Conservation (phyloP, 2,113 vertebrate species). For the Triplophysa siluroides region DNA sequence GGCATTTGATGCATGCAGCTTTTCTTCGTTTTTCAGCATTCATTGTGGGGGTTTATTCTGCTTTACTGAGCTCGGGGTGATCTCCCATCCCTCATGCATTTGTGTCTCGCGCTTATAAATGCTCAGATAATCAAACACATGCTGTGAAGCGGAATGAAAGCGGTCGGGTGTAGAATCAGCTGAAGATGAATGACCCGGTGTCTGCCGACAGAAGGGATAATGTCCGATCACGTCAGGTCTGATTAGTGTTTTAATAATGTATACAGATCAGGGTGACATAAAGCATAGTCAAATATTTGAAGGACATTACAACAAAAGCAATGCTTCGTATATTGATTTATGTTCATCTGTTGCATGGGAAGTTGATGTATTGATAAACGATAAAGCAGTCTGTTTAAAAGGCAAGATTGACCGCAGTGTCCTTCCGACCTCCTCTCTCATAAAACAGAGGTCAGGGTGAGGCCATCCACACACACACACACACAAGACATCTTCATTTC, state of each 20-base stretch:
- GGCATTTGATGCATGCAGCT: no score
- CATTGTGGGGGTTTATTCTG: neutral
- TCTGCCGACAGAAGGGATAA: neutral
- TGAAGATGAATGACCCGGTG: neutral
- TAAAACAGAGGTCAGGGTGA: constrained; percentile 38
- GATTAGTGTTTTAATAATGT: constrained; percentile 26
- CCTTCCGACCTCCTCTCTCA: neutral
- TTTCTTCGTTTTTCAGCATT: neutral
- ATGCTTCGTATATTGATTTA: neutral
- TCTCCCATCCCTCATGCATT: neutral
- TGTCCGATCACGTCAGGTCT: constrained; percentile 11
- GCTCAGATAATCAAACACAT: constrained; percentile 6
- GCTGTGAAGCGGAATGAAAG: neutral
- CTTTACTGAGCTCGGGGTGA: neutral
- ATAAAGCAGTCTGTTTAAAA: constrained; percentile 16
- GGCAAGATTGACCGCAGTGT: constrained; percentile 9
- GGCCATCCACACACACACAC: constrained; percentile 3
- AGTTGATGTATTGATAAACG: constrained; percentile 31
- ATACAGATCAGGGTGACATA: neutral
- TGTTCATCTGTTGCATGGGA: neutral
- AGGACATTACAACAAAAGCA: neutral
- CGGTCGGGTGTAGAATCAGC: neutral
- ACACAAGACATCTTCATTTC: constrained; percentile 3
- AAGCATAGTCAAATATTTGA: neutral
- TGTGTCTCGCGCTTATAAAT: neutral